Evolutionary conservation across 2,888 invertebrate species (phyloP), one percentile per base, ranked within the genome.

Genomic region (Orgyia antiqua): DNA sequence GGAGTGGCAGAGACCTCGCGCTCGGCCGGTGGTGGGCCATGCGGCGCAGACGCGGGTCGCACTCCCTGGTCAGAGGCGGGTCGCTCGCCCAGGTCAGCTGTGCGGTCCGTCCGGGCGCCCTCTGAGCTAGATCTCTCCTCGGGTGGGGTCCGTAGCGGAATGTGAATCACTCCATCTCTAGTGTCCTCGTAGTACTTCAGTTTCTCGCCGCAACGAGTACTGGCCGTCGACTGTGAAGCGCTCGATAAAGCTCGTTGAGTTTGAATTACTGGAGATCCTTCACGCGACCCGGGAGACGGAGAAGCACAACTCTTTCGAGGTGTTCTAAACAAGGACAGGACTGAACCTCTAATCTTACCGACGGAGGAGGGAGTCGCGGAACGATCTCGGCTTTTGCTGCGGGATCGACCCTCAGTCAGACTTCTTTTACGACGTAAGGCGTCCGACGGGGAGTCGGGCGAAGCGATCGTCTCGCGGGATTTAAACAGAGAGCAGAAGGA

Each of bases 401-500:
- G 87, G 30, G 90, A 88, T 13, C 90, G 82, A 18, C 80, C 79
- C 39, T 79, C 80, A 7, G 71, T 78, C 17, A 82, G 53, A 38
- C 83, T 82, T 35, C 79, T 75, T 44, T 83, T 83, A 29, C 83
- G 67, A 1, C 77, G 71, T 17, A 78, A 54, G 10, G 70, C 74
- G 8, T 76, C 79, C 1, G 88, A 88, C 7, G 90, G 90, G 1
- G 90, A 89, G 47, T 90, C 90, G 0, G 90, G 90, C 35, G 90
- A 91, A 10, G 88, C 87, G 35, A 89, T 88, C 10, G 88, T 88
- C 53, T 91, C 92, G 49, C 91, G 90, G 43, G 93, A 91, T 67
- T 92, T 91, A 60, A 95, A 95, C 24, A 95, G 72, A 2, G 94
- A 94, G 35, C 93, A 92, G 61, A 94, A 94, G 17, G 94, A 94